A percentile compares a stretch with the other conserved stretches of the same genome.
Evolutionary conservation across 2,888 invertebrate genomes (phyloP).

Genomic region (Stomorhina lunata): DNA sequence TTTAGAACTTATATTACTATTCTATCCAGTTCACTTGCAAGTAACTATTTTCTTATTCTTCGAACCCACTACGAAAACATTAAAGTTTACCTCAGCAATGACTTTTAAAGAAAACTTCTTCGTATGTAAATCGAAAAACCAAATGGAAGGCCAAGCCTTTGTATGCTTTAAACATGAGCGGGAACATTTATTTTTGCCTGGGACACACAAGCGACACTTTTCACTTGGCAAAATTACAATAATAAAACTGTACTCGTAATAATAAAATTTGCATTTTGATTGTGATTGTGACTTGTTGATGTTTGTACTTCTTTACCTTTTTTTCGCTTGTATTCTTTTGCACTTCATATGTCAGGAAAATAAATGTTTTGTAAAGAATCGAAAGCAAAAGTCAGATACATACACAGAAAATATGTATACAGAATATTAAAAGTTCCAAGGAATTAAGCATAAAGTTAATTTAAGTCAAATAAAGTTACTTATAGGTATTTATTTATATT

Average conservation of each 20-base stretch:
- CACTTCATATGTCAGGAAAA: not conserved
- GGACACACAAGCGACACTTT: not conserved
- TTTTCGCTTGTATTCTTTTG: not conserved
- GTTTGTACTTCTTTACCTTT: not conserved
- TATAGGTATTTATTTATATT: too few relatives aligned
- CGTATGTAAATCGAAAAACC: not conserved
- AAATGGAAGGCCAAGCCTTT: not conserved
- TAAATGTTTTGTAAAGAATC: not conserved
- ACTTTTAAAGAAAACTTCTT: conserved; percentile 23
- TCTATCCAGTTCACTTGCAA: too few relatives aligned
- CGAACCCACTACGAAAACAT: conserved; percentile 8
- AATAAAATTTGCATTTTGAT: conserved; percentile 50
- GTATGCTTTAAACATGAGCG: not conserved
- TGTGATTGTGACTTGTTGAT: conserved; percentile 39
- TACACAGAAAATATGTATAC: too few relatives aligned
- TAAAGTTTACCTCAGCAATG: conserved; percentile 28
- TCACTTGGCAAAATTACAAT: not conserved
- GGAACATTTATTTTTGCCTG: conserved; percentile 16
- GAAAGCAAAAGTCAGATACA: not conserved
- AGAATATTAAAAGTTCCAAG: not conserved
- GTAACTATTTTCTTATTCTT: not conserved
- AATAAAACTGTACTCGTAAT: not conserved
- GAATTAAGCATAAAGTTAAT: not conserved
- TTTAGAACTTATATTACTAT: too few relatives aligned
- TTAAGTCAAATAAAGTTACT: too few relatives aligned